Evolutionary conservation across 2,113 vertebrate genomes (phyloP).

Genomic region (Bubo scandiacus): DNA sequence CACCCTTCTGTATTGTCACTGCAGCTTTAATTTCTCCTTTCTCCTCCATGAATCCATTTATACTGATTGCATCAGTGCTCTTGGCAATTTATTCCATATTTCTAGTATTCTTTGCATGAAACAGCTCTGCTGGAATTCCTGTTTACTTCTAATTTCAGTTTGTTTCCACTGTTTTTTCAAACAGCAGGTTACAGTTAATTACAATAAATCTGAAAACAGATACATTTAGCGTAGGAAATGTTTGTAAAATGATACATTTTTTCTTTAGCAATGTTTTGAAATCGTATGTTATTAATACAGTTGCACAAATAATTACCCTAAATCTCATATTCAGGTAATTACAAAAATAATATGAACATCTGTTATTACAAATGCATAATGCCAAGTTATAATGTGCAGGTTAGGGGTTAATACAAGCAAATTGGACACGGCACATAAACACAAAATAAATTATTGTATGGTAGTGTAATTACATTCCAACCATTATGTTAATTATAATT

Average conservation of each 20-base stretch:
- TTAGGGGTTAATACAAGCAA: slow-evolving; percentile 72
- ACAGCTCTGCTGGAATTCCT: slow-evolving; percentile 65
- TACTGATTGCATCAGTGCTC: slow-evolving; percentile 11
- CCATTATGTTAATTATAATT: slow-evolving; percentile 72
- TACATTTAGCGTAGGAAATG: slow-evolving; percentile 26
- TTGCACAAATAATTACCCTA: slow-evolving; percentile 57
- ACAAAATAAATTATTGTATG: slow-evolving; percentile 70
- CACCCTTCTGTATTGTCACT: background rate
- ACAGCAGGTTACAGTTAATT: slow-evolving; percentile 63
- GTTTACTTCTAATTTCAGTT: slow-evolving; percentile 63
- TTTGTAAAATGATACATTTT: background rate
- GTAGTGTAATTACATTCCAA: slow-evolving; percentile 68
- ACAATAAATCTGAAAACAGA: slow-evolving; percentile 57
- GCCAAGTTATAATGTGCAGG: slow-evolving; percentile 60
- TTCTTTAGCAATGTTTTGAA: slow-evolving; percentile 36
- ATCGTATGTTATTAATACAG: slow-evolving; percentile 49
- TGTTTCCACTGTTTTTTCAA: slow-evolving; percentile 27
- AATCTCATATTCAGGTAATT: slow-evolving; percentile 67
- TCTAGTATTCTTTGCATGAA: slow-evolving; percentile 48
- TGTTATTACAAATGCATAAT: slow-evolving; percentile 70
- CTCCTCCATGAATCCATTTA: slow-evolving; percentile 28
- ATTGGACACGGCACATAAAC: slow-evolving; percentile 72
- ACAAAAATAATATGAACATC: slow-evolving; percentile 66
- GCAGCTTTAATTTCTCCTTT: slow-evolving; percentile 45
- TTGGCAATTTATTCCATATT: slow-evolving; percentile 51